Base-by-base conservation (phyloP, 2,888 invertebrate species). In the Drosophila gaucha region DNA sequence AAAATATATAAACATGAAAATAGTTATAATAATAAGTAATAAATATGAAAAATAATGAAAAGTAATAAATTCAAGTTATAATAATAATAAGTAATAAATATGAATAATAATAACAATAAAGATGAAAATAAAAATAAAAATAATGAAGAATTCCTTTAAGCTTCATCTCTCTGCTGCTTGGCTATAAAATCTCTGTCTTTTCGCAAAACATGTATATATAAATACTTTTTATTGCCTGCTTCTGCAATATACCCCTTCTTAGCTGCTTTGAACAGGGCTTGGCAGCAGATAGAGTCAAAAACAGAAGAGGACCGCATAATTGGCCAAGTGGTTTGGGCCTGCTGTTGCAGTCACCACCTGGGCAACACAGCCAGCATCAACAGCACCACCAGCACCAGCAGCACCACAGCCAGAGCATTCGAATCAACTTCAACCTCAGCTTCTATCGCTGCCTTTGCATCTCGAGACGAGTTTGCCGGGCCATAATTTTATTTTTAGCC, bases 401-500 rank as follows among this genome's bases (percentile, higher is more conserved):
- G n/a, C 18, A 43, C 31, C 33, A 16, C 9, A 31, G 12, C 22
- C 46, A 30, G 36, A 36, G 33, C 44, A 39, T 66, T 62, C 46
- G 46, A 38, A 54, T 74, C 71, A 63, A 70, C 70, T 51, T 76
- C 47, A 64, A 71, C 65, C 65, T 50, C 52, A 71, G 67, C 38
- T 49, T 75, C 76, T 87, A 82, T 82, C 80, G 59, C 57, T 44
- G 82, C 57, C 58, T 82, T 74, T 78, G 84, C 84, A 86, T 86
- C 86, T 86, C 68, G 82, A 80, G 75, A 75, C 75, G 83, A 76
- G 79, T 71, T 73, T 78, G 72, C 63, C 14, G 71, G 54, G 77
- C 70, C 77, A 88, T 86, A 88, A 78, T 83, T 89, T 78, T 80
- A 88, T 86, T 88, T 76, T 77, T 75, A 70, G 64, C 52, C 65